Evolutionary conservation across 2,888 invertebrate species (phyloP).

Genomic region (Spatulosminthurus flaviceps): DNA sequence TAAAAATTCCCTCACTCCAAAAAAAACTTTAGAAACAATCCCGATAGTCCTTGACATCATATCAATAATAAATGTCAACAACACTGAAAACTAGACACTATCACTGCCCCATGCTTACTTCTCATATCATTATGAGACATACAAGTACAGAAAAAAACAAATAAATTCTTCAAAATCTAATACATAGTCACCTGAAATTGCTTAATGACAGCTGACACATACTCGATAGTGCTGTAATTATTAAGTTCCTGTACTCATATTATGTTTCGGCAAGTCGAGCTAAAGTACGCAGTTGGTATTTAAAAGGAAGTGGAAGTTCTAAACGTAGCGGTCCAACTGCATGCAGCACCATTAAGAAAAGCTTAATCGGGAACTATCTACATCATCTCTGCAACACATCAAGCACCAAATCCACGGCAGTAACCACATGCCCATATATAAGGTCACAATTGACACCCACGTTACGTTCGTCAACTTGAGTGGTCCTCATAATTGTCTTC

Average conservation of each 20-base stretch:
- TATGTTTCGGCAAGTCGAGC: neutral
- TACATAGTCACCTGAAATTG: neutral
- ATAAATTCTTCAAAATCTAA: neutral
- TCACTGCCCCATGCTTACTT: neutral
- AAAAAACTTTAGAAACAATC: neutral
- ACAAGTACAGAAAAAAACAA: neutral
- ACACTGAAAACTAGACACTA: neutral
- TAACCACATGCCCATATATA: constrained; percentile 18
- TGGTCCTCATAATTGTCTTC: constrained; percentile 5
- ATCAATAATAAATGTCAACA: neutral
- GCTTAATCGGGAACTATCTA: neutral
- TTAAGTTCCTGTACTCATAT: neutral
- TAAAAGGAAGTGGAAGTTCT: constrained; percentile 7
- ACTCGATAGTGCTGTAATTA: neutral
- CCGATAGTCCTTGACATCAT: neutral
- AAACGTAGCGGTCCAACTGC: neutral
- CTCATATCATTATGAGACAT: neutral
- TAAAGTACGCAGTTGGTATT: neutral
- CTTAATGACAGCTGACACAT: too few species aligned
- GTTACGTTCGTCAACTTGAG: constrained; percentile 13
- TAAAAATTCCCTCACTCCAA: neutral
- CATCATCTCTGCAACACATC: constrained; percentile 7
- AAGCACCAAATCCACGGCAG: neutral
- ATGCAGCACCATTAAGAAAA: neutral
- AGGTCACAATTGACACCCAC: constrained; percentile 13